Evolutionary conservation across 2,113 vertebrate genomes (phyloP), one percentile per base, ranked within the genome.

Genomic region (Eubucco bourcierii): DNA sequence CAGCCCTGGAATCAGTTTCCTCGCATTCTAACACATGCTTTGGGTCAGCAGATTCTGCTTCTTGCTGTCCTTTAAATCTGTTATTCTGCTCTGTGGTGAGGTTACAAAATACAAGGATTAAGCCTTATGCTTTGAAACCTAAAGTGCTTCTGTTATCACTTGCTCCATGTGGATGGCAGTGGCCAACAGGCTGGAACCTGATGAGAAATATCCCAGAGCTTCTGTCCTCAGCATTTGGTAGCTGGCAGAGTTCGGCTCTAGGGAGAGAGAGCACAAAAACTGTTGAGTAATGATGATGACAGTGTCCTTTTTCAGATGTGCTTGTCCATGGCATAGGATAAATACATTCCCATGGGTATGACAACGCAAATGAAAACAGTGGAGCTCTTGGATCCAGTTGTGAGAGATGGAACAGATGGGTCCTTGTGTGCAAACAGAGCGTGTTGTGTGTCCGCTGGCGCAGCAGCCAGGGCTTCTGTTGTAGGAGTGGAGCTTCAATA

Each of bases 321-420:
- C 59, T 80, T 21, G 15, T 85, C 84, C 11, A 3, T 74, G 81
- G 67, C 29, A 8, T 4, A 28, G 84, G 78, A 84, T 58, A 46
- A 47, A 83, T 80, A 12, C 7, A 2, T 82, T 85, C 93, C 90
- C 0, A 0, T 80, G 90, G 82, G 87, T 60, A 27, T 44, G 70
- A 59, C 67, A 81, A 31, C 55, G 9, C 87, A 66, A 50, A 74
- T 29, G 31, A 79, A 79, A 91, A 8, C 84, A 67, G 61, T 0
- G 9, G 39, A 91, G 74, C 78, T 87, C 41, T 70, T 63, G 94
- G 92, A 73, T 82, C 75, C 90, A 89, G 90, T 41, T 73, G 95
- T 94, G 93, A 91, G 84, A 61, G 72, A 8, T 31, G 50, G 94
- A 96, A 74, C 87, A 94, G 95, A 94, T 92, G 96, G 87, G 79